Evolutionary conservation across 1,140 invertebrate species (phyloP), one percentile per base, ranked within the genome.

Genomic region (Xylocopa sonorina): DNA sequence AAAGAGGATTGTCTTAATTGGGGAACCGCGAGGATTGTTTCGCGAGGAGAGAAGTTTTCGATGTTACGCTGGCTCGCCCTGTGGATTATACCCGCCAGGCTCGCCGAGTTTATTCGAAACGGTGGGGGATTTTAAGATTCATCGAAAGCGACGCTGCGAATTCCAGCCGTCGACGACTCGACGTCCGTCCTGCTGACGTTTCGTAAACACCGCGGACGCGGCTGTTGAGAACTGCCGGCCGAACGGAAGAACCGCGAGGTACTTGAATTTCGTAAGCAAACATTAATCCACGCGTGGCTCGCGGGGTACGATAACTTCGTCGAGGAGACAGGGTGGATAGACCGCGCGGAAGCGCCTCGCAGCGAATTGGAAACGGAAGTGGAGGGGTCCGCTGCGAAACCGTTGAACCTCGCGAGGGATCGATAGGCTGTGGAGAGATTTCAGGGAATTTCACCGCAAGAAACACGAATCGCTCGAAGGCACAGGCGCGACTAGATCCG

Each of bases 401-500:
- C 48, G 21, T 66, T 14, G 48, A 53, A 27, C 14, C n/a, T 48
- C 24, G 12, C 7, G 18, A 16, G 21, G 14, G 46, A 64, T 51
- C 73, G 55, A 32, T 64, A 55, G 21, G 34, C 43, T 5, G 32
- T 7, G 34, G 10, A 16, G 10, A 16, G 53, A 63, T 34, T 32
- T 68, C 38, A 78, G 34, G n/a, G n/a, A n/a, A n/a, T n/a, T n/a
- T n/a, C n/a, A n/a, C n/a, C n/a, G n/a, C n/a, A 9, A 67, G 12
- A 58, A 51, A 43, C 58, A 62, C 57, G 69, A 74, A 58, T 57
- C 57, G 74, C 50, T 24, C 51, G 82, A 46, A 69, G 51, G 74
- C 74, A 71, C 46, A 53, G 46, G 27, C 27, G 24, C 48, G 73
- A 84, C 78, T 85, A 66, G n/a, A 32, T 46, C 41, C 48, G 32